Percentiles rank a stretch among this genome's conserved stretches.
Conservation (phyloP, 1,140 invertebrate species). For the Stenopsyche tienmushanensis region DNA sequence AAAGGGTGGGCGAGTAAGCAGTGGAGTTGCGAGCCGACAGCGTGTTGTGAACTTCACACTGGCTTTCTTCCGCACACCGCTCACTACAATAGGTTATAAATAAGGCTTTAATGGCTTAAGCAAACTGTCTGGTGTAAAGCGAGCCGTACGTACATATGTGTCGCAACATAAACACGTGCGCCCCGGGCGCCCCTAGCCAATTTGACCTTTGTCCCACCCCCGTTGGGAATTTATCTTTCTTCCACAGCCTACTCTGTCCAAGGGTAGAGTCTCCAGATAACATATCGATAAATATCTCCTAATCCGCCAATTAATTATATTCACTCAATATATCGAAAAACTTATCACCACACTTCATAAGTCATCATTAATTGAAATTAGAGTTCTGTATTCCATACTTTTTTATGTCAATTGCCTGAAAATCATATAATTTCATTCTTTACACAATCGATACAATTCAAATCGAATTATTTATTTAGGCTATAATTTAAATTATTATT, state of each 20-base stretch:
- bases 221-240: neutral
- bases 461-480: no score
- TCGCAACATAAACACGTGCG: conserved; percentile 17
- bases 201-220: neutral
- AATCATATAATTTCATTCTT: no score
- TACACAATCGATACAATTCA: no score
- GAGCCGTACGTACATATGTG: conserved; percentile 1
- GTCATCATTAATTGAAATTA: no score
- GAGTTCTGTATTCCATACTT: no score
- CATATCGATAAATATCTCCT: neutral
- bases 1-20: neutral
- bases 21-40: neutral
- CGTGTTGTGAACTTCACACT: conserved; percentile 37
- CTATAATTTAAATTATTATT: no score
- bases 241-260: neutral
- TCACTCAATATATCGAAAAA: no score
- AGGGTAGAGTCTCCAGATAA: neutral
- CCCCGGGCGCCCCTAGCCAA: neutral
- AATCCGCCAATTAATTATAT: neutral
- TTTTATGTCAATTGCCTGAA: no score
- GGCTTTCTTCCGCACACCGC: conserved; percentile 35
- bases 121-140: conserved; percentile 36
- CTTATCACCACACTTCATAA: no score
- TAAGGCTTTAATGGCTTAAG: conserved; percentile 41
- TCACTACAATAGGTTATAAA: conserved; percentile 39